Evolutionary conservation across 2,888 invertebrate genomes (phyloP).

Genomic region (Stomorhina lunata): DNA sequence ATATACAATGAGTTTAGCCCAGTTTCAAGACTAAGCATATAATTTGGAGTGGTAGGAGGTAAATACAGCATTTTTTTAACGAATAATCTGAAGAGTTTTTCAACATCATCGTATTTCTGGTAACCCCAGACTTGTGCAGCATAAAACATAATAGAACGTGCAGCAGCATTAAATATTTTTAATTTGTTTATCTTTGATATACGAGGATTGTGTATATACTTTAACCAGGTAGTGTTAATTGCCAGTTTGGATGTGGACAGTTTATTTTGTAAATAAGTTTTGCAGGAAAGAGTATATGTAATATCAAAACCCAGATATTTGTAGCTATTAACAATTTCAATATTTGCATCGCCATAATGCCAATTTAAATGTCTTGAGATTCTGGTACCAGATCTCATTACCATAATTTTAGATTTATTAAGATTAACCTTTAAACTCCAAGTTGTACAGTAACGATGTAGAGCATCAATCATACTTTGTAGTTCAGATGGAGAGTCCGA

Average conservation of each 20-base stretch:
- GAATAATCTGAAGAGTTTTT: too few species aligned
- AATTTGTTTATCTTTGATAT: neutral
- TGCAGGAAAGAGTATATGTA: neutral
- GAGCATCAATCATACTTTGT: conserved; percentile 39
- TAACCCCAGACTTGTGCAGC: neutral
- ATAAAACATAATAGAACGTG: neutral
- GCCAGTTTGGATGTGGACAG: neutral
- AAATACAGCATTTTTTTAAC: too few species aligned
- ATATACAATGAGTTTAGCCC: neutral
- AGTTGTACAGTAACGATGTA: conserved; percentile 12
- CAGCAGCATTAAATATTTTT: neutral
- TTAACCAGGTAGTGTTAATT: neutral
- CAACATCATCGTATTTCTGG: neutral
- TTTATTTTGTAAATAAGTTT: neutral
- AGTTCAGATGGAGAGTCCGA: neutral
- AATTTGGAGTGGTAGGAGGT: too few species aligned
- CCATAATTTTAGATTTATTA: neutral
- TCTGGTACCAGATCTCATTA: neutral
- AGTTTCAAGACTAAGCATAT: too few species aligned
- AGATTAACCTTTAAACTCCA: conserved; percentile 9
- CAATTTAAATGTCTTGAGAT: neutral
- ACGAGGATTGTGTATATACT: too few species aligned
- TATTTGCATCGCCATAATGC: neutral
- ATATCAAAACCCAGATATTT: too few species aligned
- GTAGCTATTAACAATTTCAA: neutral